Evolutionary conservation across 37 sponge, comb jelly and placozoan species (phyloP), one percentile per base, ranked within the genome.

Genomic region (Aplysina aerophoba): DNA sequence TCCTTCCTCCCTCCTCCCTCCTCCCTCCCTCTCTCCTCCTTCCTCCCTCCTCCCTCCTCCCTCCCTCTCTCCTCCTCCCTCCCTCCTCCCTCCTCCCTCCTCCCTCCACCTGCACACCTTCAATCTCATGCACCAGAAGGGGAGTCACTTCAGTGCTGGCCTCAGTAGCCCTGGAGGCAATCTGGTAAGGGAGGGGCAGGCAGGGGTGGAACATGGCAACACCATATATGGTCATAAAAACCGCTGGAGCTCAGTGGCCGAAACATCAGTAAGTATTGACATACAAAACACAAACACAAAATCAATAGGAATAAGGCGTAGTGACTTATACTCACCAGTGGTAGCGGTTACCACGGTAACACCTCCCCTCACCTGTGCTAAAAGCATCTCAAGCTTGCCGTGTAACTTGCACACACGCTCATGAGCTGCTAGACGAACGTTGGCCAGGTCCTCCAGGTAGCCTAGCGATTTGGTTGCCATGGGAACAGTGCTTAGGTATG

Each of bases 401-500:
- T 75, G 78, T 19, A 75, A 44, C n/a, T 44, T 30, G 38, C 78
- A 50, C 54, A 50, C 41, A 19, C 50, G 37, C 24, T 75, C 78
- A 40, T 75, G 37, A 14, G 78, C 33, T 14, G 78, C 33, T 24
- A 75, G 53, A 19, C 53, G 20, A 4, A 75, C 54, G 19, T 24
- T 44, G 21, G 78, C 33, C 4, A 75, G 21, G 16, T 40, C 78
- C 25, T 75, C 78, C 41, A 75, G 78, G 53, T 75, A 75, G 38
- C 78, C 78, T 21, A 75, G 78, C 22, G 78, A 31, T 22, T 36
- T 54, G 21, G 54, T 75, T 40, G 78, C 78, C 78, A 75, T 75
- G 78, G 78, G 78, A 41, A 75, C 78, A 75, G 78, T 75, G 19
- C 54, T 53, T 5, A 75, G 53, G 78, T 40, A 75, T 5, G 78